These are phyloP conservation scores for Sebastes fasciatus DNA, from an alignment of 2,113 vertebrate species.

Conservation along the genomic window DNA sequence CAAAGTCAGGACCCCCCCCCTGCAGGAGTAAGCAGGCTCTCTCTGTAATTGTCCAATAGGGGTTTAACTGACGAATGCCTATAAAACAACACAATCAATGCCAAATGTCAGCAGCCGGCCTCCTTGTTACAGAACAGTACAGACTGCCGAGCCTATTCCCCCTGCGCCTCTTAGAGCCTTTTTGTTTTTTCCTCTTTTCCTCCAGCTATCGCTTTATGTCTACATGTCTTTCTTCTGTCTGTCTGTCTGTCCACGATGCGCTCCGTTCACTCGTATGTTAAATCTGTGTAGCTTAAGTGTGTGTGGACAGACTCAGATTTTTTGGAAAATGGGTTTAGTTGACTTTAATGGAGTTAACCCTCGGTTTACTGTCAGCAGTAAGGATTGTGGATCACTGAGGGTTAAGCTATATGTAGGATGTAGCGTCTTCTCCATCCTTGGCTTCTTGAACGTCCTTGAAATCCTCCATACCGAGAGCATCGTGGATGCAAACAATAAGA, in stretches of 20 bases:
- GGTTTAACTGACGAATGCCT: slow-evolving; percentile 63
- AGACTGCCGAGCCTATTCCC: slow-evolving; percentile 5
- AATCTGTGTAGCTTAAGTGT: neutral
- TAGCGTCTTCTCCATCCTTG: neutral
- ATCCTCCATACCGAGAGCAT: neutral
- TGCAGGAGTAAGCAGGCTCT: slow-evolving; percentile 42
- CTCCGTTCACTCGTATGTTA: neutral
- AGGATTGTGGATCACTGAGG: slow-evolving; percentile 6
- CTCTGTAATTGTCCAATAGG: slow-evolving; percentile 67
- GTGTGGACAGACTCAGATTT: neutral
- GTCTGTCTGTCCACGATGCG: neutral
- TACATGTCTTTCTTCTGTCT: neutral
- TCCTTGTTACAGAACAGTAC: slow-evolving; percentile 48
- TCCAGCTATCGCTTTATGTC: slow-evolving; percentile 33
- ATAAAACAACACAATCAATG: slow-evolving; percentile 69
- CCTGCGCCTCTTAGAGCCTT: neutral
- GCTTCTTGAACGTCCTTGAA: neutral
- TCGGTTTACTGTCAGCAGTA: slow-evolving; percentile 4
- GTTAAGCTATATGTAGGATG: neutral
- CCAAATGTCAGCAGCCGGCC: slow-evolving; percentile 69
- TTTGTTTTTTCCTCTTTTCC: slow-evolving; percentile 12
- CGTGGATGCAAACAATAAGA: neutral
- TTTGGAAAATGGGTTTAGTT: slow-evolving; percentile 28
- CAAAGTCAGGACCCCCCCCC: slow-evolving; percentile 61
- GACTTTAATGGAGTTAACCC: slow-evolving; percentile 29